phyloP scores from a whole-genome alignment of 1,140 invertebrate species.

The Zaprionus tsacasi region DNA sequence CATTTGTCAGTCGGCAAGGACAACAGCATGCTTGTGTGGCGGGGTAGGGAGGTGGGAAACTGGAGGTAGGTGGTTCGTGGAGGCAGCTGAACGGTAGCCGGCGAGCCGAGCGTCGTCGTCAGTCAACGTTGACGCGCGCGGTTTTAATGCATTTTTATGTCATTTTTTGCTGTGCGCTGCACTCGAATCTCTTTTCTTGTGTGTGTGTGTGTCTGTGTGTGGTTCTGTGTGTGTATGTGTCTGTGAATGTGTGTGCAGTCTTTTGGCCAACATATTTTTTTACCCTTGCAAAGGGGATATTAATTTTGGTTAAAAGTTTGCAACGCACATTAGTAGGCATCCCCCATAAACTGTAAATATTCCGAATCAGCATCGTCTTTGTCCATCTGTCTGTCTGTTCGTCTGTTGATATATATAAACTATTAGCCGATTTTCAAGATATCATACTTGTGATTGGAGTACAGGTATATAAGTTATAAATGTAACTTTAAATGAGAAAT shows the following conservation, averaged over 20 bases:
- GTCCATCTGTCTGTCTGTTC: too few species aligned
- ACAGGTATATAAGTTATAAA: too few species aligned
- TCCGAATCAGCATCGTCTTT: too few species aligned
- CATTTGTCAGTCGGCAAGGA: slow-evolving; percentile 58
- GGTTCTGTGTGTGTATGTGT: background rate
- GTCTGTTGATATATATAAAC: too few species aligned
- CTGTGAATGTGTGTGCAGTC: slow-evolving; percentile 6
- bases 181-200: slow-evolving; percentile 81
- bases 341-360: too few species aligned
- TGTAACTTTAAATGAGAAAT: too few species aligned
- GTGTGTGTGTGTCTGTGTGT: slow-evolving; percentile 25
- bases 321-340: too few species aligned
- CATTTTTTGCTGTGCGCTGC: slow-evolving; percentile 77
- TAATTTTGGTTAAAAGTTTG: too few species aligned
- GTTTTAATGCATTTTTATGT: slow-evolving; percentile 82
- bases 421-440: too few species aligned
- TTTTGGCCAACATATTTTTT: slow-evolving; percentile 37
- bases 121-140: slow-evolving; percentile 79
- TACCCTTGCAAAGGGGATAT: background rate
- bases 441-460: too few species aligned
- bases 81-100: background rate
- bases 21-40: background rate
- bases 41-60: background rate
- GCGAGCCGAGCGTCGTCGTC: slow-evolving; percentile 45
- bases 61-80: background rate